phyloP scores from a whole-genome alignment of 2,113 vertebrate genomes.

The Halichoeres trimaculatus region DNA sequence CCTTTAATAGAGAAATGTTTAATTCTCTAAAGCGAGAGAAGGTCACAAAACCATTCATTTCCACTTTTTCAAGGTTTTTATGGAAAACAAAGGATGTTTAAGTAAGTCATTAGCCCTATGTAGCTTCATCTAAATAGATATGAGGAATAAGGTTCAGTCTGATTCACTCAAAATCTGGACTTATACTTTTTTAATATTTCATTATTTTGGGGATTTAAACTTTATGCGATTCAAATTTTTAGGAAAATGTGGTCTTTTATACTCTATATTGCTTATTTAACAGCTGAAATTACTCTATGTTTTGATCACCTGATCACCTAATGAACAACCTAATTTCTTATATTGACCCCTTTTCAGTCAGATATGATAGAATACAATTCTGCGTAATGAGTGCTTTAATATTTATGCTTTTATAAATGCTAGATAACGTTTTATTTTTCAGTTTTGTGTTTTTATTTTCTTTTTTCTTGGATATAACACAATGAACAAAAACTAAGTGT shows the following conservation, averaged over 20 bases:
- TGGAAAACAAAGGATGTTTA: neutral
- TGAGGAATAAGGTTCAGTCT: slow-evolving; percentile 3
- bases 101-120: slow-evolving; percentile 4
- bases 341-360: neutral
- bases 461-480: too few species aligned
- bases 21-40: neutral
- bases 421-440: too few species aligned
- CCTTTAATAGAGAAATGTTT: neutral
- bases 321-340: neutral
- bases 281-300: neutral
- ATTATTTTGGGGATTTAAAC: slow-evolving; percentile 1
- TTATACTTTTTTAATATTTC: neutral
- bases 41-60: neutral
- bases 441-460: too few species aligned
- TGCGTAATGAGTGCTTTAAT: too few species aligned
- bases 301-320: neutral
- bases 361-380: neutral
- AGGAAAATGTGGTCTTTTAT: neutral
- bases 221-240: neutral
- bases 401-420: neutral
- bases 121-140: slow-evolving; percentile 5
- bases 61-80: neutral
- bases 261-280: neutral
- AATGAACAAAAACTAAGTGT: neutral
- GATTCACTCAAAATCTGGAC: slow-evolving; percentile 7